A percentile compares a stretch with the other conserved stretches of the same genome.
phyloP scores from a whole-genome alignment of 2,113 vertebrate genomes.

The Mesitornis unicolor region DNA sequence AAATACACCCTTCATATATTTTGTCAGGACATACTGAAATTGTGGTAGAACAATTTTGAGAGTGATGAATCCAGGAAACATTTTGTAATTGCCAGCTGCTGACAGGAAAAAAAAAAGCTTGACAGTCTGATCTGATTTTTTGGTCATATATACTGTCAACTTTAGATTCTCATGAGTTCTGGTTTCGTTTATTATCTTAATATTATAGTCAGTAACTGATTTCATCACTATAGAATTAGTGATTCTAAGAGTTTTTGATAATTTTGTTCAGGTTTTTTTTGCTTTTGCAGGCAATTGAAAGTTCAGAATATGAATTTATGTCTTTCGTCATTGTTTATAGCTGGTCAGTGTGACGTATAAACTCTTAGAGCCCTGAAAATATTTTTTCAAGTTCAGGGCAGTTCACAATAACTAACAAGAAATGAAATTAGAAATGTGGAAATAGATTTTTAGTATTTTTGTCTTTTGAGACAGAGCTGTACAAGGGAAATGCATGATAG shows the following conservation, averaged over 20 bases:
- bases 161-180: background rate
- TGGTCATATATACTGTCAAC: background rate
- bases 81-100: background rate
- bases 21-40: background rate
- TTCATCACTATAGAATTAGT: background rate
- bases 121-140: background rate
- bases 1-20: background rate
- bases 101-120: background rate
- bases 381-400: background rate
- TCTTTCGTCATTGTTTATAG: background rate
- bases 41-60: background rate
- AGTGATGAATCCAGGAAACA: background rate
- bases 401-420: background rate
- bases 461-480: background rate
- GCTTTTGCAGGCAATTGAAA: background rate
- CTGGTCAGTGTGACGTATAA: rapidly evolving
- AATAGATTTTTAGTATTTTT: background rate
- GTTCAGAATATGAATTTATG: background rate
- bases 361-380: background rate
- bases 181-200: background rate
- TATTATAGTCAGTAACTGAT: background rate
- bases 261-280: background rate
- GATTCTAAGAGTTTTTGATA: background rate
- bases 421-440: background rate
- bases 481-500: background rate